Percentiles rank a stretch among this genome's conserved stretches.
phyloP scores from a whole-genome alignment of 2,797 vertebrate species.

The Chelmon rostratus region DNA sequence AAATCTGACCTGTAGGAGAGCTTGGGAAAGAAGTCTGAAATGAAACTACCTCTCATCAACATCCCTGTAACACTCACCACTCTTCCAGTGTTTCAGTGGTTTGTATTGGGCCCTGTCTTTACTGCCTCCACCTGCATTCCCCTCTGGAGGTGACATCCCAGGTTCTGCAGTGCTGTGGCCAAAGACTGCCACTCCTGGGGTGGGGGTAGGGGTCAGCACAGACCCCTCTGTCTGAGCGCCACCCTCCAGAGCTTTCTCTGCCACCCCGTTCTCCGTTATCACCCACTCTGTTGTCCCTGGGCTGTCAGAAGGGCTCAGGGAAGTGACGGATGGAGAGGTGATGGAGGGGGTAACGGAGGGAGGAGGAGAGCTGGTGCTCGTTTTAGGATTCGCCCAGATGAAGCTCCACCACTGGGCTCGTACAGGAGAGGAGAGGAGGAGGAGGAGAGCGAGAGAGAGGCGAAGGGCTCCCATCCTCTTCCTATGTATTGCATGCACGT shows the following conservation, averaged over 20 bases:
- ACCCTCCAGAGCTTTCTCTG: constrained; percentile 11
- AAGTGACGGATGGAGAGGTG: constrained; percentile 37
- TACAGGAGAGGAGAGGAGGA: constrained; percentile 57
- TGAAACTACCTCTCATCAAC: neutral
- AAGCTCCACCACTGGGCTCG: constrained; percentile 68
- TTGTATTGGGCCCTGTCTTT: constrained; percentile 57
- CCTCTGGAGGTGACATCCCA: constrained; percentile 12
- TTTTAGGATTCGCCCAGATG: constrained; percentile 40
- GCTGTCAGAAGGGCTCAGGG: constrained; percentile 6
- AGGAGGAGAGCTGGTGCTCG: constrained; percentile 13
- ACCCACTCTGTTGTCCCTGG: constrained; percentile 21
- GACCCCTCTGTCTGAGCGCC: constrained; percentile 27
- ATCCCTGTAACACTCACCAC: constrained; percentile 71
- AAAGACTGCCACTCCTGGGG: constrained; percentile 11
- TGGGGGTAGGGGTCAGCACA: constrained; percentile 21
- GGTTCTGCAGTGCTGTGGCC: constrained; percentile 17
- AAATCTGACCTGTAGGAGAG: neutral
- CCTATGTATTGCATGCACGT: neutral
- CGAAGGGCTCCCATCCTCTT: constrained; percentile 64
- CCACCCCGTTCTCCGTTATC: constrained; percentile 20
- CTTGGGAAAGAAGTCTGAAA: neutral
- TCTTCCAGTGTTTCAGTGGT: constrained; percentile 77
- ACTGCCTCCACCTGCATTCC: constrained; percentile 31
- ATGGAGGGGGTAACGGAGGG: constrained; percentile 8
- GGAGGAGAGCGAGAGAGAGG: constrained; percentile 47